Evolutionary conservation across 2,113 vertebrate species (phyloP).

Genomic region (Pleuronectes platessa): DNA sequence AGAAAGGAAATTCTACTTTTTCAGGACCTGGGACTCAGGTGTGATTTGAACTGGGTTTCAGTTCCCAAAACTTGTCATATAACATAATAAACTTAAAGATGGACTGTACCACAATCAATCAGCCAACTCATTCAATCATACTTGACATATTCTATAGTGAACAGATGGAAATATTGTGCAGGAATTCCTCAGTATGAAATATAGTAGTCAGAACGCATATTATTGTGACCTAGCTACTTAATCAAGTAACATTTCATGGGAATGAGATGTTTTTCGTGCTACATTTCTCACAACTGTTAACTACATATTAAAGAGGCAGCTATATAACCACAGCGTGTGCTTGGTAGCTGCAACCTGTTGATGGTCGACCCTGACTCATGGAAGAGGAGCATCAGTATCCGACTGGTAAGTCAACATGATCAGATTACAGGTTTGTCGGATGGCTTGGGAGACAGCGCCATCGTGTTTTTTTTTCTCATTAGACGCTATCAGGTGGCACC

Average conservation of each 20-base stretch:
- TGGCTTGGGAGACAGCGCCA: conserved; percentile 44
- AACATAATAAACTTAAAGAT: no score
- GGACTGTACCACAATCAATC: not conserved
- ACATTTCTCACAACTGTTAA: not conserved
- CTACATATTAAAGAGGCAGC: not conserved
- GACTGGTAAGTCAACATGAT: conserved; percentile 63
- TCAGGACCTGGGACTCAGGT: no score
- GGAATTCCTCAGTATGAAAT: not conserved
- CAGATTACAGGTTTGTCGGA: conserved; percentile 54
- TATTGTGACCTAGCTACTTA: no score
- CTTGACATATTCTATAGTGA: not conserved
- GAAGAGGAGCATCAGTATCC: conserved; percentile 47
- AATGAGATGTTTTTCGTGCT: not conserved
- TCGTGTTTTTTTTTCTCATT: conserved; percentile 66
- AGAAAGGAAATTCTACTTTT: no score
- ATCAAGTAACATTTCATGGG: no score
- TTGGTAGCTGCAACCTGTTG: conserved; percentile 41
- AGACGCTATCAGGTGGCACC: conserved; percentile 67
- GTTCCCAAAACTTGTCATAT: no score
- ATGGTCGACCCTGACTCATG: conserved; percentile 26
- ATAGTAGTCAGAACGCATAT: no score
- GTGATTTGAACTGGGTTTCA: no score
- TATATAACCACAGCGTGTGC: conserved; percentile 5
- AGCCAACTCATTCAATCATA: not conserved
- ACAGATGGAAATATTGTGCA: not conserved